Evolutionary conservation across 2,797 vertebrate genomes (phyloP).

Genomic region (Alectoris magna): DNA sequence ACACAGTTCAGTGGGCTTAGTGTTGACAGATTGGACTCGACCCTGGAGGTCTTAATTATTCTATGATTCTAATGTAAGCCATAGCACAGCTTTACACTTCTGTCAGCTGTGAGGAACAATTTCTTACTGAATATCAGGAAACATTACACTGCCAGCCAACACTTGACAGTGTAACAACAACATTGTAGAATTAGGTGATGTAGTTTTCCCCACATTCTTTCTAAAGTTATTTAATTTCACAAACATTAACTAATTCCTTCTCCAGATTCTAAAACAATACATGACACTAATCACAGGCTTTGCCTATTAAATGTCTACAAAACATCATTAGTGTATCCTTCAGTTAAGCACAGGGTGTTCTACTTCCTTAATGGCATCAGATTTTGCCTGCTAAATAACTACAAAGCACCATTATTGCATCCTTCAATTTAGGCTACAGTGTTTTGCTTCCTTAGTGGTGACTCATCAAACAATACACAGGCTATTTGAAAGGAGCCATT

Average conservation of each 20-base stretch:
- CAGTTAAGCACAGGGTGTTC: constrained; percentile 33
- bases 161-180: not conserved
- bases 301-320: not conserved
- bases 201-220: constrained; percentile 13
- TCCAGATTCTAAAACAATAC: constrained; percentile 1
- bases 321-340: constrained; percentile 20
- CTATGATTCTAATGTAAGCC: not conserved
- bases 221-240: not conserved
- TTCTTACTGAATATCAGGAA: not conserved
- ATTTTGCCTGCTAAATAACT: constrained; percentile 28
- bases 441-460: not conserved
- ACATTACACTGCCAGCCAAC: not conserved
- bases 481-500: not conserved
- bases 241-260: not conserved
- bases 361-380: not conserved
- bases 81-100: not conserved
- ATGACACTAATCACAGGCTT: constrained; percentile 1
- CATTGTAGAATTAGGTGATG: not conserved
- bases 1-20: no score
- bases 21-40: not conserved
- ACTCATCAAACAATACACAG: not conserved
- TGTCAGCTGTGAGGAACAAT: not conserved
- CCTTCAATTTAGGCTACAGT: not conserved
- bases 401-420: not conserved
- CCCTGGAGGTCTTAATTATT: not conserved